A percentile compares a stretch with the other conserved stretches of the same genome.
phyloP scores from a whole-genome alignment of 2,113 vertebrate species.

The Platysternon megacephalum region DNA sequence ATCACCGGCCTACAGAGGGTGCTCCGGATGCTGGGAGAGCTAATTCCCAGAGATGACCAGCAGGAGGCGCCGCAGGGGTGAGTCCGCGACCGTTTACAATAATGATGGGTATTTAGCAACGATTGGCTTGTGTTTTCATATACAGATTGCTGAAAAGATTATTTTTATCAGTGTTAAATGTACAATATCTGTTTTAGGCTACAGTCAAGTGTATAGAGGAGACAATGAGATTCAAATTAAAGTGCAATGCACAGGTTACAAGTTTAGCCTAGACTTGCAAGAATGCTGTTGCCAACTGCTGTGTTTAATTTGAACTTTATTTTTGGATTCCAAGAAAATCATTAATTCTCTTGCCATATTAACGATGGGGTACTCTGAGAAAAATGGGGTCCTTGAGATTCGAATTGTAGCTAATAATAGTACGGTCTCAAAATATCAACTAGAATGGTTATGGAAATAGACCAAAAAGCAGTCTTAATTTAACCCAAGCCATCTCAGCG shows the following conservation, averaged over 20 bases:
- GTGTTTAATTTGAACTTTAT: neutral
- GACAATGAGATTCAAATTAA: neutral
- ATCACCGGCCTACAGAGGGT: no score
- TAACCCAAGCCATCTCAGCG: neutral
- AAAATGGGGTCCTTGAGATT: neutral
- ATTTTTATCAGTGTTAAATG: neutral
- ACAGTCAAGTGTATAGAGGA: neutral
- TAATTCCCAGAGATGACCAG: no score
- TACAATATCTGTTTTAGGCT: neutral
- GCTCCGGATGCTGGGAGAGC: no score
- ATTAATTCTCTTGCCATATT: neutral
- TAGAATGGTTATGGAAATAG: neutral
- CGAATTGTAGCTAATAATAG: neutral
- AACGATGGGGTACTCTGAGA: neutral
- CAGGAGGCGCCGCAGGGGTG: no score
- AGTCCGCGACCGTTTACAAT: no score
- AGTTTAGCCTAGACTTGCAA: neutral
- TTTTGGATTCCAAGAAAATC: neutral
- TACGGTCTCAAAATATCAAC: neutral
- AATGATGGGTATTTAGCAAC: neutral
- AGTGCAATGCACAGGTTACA: neutral
- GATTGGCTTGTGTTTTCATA: conserved; percentile 30
- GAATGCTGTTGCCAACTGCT: neutral
- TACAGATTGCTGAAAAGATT: neutral
- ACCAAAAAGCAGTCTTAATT: neutral